Evolutionary conservation across 2,113 vertebrate species (phyloP), one percentile per base, ranked within the genome.

Genomic region (Prolemur simus): DNA sequence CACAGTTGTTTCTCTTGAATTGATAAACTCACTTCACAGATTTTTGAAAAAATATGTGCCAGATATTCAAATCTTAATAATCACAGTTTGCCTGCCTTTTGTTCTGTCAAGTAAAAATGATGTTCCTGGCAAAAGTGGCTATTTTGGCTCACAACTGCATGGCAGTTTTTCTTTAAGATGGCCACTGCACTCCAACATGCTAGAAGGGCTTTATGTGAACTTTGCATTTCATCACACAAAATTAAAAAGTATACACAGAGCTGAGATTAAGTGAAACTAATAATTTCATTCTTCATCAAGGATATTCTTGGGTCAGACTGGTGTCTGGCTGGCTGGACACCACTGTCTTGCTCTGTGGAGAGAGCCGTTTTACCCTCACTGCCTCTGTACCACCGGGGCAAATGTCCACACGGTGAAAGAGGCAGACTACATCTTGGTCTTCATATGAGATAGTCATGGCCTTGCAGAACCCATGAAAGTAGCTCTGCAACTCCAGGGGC

Each of bases 151-250:
- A 71, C 34, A 56, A 23, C 64, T 5, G 56, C 15, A 21, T 20
- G 0, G 39, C 11, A 3, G 13, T 23, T 10, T 13, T 17, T 21
- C 68, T 86, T 39, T 5, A 4, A 42, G 20, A 25, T 0, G 2
- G 49, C 12, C 52, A 7, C 1, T 0, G 2, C 0, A 1, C 34
- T 0, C 2, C 9, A 4, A 42, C 12, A 2, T 0, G 0, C 37
- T 6, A 0, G 5, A 58, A 4, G 21, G 17, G 71, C 71, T 39
- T 34, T 6, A 0, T 0, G 37, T 13, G 85, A n/a, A 5, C 69
- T 47, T 3, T 0, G 37, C 5, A 2, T 1, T 8, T 42, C 64
- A 17, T 9, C 54, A 23, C 11, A 14, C 6, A 32, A 23, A 64
- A 10, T 21, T 10, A 6, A 27, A n/a, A 58, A 81, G 29, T 20